Evolutionary conservation across 1,140 invertebrate species (phyloP).

Genomic region (Carcinoscorpius rotundicauda): DNA sequence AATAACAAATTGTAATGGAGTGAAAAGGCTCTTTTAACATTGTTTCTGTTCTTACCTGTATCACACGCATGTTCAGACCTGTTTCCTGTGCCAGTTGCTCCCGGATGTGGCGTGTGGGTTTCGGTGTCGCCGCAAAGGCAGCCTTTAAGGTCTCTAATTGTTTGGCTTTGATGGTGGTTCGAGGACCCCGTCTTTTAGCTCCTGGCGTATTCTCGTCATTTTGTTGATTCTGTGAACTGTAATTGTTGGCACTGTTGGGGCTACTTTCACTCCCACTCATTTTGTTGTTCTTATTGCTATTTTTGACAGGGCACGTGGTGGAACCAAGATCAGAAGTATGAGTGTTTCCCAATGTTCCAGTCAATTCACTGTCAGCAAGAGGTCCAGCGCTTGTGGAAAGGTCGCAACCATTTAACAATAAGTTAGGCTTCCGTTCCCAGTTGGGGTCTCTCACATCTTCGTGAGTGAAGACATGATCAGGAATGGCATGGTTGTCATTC

Average conservation of each 20-base stretch:
- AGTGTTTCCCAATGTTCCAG: neutral
- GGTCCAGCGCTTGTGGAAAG: no score
- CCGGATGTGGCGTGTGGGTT: conserved; percentile 95
- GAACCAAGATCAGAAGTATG: neutral
- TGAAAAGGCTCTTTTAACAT: no score
- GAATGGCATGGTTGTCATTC: no score
- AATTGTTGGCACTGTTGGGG: conserved; percentile 9
- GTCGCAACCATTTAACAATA: no score
- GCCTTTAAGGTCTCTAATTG: conserved; percentile 92
- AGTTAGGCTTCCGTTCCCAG: no score
- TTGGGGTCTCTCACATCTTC: no score
- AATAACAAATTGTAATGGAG: no score
- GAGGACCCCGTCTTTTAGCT: conserved; percentile 84
- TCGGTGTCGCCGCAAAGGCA: conserved; percentile 95
- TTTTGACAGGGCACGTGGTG: no score
- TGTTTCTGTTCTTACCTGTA: conserved; percentile 65
- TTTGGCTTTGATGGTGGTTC: conserved; percentile 99
- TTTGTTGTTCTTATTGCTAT: no score
- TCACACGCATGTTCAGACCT: conserved; percentile 96
- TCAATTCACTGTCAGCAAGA: neutral
- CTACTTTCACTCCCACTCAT: conserved; percentile 1
- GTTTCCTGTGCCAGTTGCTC: conserved; percentile 99
- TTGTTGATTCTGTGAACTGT: conserved; percentile 24
- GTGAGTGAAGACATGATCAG: no score
- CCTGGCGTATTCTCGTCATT: conserved; percentile 69